Base-by-base conservation (phyloP, 2,888 invertebrate species). In the Macaria liturata region DNA sequence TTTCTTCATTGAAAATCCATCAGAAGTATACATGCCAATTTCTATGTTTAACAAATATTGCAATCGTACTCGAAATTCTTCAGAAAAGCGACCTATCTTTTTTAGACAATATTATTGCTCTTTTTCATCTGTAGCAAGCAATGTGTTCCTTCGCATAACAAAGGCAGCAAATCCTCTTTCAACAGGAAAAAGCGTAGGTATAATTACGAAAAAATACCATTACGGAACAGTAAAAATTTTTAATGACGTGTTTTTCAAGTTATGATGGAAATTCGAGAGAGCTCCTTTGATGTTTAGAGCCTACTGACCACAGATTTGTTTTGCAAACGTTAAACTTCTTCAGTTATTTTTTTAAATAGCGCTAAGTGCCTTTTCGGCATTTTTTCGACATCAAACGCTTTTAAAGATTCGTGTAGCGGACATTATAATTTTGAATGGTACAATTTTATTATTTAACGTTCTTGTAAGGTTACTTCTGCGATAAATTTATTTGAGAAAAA, bases 281-380 rank as follows among this genome's bases (percentile, higher is more conserved):
- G 56, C 64, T 57, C 46, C 68, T 71, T 71, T 71, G 72, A 71
- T 71, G 69, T 71, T 56, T 61, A 60, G 45, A 49, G 40, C 51
- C 34, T 52, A 32, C 55, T 63, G 66, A 62, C 62, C 60, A 61
- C 64, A 49, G 49, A 46, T 46, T 46, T 46, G 45, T 40, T 49
- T n/a, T n/a, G 31, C n/a, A 42, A 55, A 51, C 40, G 31, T 46
- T 34, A 32, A 42, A 42, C 46, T 59, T 45, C 32, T 46, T 31
- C 4, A 37, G 45, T 9, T 49, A 49, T 46, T 46, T 20, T n/a
- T 58, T 53, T 32, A 43, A 54, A 43, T 31, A 9, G 34, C 45
- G 31, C 20, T 32, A 4, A 48, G 4, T 8, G 20, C 1, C 31
- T 40, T 49, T 55, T 45, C n/a, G 8, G 8, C 7, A 20, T 32